Evolutionary conservation across 2,797 vertebrate species (phyloP), one percentile per base, ranked within the genome.

Genomic region (Molossus molossus): DNA sequence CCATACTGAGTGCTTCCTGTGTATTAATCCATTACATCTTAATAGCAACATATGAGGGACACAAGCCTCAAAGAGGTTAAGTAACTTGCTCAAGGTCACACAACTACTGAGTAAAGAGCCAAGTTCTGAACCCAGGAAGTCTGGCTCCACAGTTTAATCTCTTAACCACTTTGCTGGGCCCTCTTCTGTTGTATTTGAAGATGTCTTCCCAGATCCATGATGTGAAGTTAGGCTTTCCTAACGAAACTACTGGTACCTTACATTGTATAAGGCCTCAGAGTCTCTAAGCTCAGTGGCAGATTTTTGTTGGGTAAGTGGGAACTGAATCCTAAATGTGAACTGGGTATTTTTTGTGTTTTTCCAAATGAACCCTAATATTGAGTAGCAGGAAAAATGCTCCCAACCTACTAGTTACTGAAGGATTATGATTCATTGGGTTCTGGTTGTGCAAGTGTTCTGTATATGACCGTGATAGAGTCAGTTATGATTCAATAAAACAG

Each of bases 321-420:
- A 92, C 64, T 45, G 40, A 85, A 83, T 82, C 65, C 45, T 92
- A 58, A 81, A 25, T 48, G 20, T 92, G 27, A 75, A 82, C n/a
- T 83, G 37, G 9, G 3, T 64, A 23, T 79, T 76, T 21, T 50
- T 79, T 57, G 7, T 48, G 64, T 57, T 55, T 85, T 45, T 33
- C 20, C 55, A 57, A 70, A 45, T 27, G 82, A 58, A 37, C 77
- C 29, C 70, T 89, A 48, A 73, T 94, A 93, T 94, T 95, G 60
- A 96, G 53, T 75, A 87, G 21, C n/a, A 73, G 65, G 69, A 81
- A 40, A 79, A 77, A 58, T 69, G 29, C 5, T 80, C 53, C 40
- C 82, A 77, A 3, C 29, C 12, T 95, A 11, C 65, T 77, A 12
- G 58, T 94, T 81, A 69, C 57, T 76, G 18, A 81, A 92, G 55